Evolutionary conservation across 2,888 invertebrate genomes (phyloP), one percentile per base, ranked within the genome.

Genomic region (Micropterix aruncella): DNA sequence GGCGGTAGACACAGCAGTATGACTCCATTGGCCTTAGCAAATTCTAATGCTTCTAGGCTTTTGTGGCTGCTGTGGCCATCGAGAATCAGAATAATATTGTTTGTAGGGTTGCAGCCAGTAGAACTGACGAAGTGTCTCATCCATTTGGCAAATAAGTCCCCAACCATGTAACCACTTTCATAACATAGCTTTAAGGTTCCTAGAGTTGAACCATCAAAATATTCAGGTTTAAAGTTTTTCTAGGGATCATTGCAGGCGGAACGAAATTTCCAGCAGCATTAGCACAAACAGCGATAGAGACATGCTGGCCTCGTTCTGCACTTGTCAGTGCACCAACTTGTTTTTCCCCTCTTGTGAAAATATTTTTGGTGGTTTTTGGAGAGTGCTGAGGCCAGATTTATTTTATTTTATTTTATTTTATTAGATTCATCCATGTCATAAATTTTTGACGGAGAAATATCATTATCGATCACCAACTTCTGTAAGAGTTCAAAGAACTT

Each of bases 371-470:
- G 44, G 40, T 19, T 47, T 46, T 45, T n/a, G 47, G 2, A 44
- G 46, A 14, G 45, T 46, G 36, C 37, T 45, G 12, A 48, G 41
- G 7, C 48, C 47, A 18, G 40, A 47, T 37, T 48, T n/a, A n/a
- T n/a, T n/a, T n/a, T n/a, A n/a, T n/a, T n/a, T n/a, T n/a, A n/a
- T n/a, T n/a, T n/a, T n/a, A n/a, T n/a, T n/a, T n/a, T n/a, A n/a
- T n/a, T n/a, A n/a, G n/a, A n/a, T n/a, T n/a, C 48, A 16, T 47
- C 50, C 36, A 37, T 50, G 43, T 27, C 49, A 48, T 16, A 38
- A 46, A 38, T 48, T 44, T 19, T 40, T 40, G 15, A 18, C 38
- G 16, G 44, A 38, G 2, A 16, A 19, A 45, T 47, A 16, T 37
- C 18, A 41, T 45, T 48, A 44, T 46, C 39, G 18, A 18, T 38